Evolutionary conservation across 2,113 vertebrate genomes (phyloP).

Genomic region (Aix galericulata): DNA sequence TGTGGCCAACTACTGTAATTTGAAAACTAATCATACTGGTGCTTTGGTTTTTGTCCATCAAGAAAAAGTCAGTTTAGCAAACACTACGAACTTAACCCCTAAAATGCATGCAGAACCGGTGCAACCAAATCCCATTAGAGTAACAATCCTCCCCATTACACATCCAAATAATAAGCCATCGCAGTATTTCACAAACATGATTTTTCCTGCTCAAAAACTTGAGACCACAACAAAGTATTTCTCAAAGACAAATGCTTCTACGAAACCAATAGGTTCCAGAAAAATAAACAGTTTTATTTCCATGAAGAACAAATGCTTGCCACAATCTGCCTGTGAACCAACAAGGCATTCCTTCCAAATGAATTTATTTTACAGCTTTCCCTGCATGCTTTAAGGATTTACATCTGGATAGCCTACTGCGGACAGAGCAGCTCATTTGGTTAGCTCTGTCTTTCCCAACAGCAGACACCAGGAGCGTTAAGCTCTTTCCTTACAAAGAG

Average conservation of each 20-base stretch:
- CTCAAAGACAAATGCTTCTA: neutral
- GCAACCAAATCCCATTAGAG: neutral
- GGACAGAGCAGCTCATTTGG: neutral
- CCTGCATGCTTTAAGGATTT: neutral
- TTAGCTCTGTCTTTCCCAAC: neutral
- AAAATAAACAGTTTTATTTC: neutral
- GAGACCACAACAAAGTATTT: neutral
- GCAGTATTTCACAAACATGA: neutral
- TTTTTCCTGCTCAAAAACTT: neutral
- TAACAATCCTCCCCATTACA: neutral
- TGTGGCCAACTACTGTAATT: neutral
- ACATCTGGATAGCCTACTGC: fast-evolving
- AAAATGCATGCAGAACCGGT: fast-evolving
- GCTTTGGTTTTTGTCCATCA: neutral
- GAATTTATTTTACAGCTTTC: neutral
- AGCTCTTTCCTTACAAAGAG: too few species aligned
- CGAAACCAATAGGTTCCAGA: neutral
- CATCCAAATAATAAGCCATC: neutral
- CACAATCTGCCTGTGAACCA: neutral
- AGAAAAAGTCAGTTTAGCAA: neutral
- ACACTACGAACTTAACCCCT: neutral
- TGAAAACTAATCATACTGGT: neutral
- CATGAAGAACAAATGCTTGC: neutral
- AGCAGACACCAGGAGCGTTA: fast-evolving
- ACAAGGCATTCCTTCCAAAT: neutral